phyloP scores from a whole-genome alignment of 2,113 vertebrate genomes.

The Anser cygnoides region DNA sequence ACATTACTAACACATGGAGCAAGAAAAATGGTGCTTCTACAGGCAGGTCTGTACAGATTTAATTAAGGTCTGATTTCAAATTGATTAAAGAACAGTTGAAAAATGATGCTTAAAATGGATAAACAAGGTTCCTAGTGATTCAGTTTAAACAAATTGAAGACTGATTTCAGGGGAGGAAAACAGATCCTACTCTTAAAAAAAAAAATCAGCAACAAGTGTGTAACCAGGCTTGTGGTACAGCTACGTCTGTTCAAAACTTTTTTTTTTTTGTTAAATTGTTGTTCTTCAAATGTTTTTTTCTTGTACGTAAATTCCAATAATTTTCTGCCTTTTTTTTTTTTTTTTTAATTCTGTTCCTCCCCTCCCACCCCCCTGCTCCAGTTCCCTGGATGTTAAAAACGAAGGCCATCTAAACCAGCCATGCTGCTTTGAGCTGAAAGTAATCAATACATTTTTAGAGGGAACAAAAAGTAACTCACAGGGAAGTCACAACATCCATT shows the following conservation, averaged over 20 bases:
- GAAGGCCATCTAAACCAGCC: background rate
- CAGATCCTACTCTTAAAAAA: background rate
- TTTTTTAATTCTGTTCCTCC: no score
- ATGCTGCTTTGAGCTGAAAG: background rate
- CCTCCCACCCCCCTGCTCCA: no score
- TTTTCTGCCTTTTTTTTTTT: no score
- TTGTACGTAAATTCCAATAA: no score
- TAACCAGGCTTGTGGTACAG: background rate
- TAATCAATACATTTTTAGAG: background rate
- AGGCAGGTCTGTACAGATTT: background rate
- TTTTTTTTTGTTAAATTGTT: background rate
- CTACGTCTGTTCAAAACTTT: background rate
- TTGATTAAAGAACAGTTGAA: background rate
- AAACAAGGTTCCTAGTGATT: background rate
- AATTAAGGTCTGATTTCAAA: background rate
- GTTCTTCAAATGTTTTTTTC: no score
- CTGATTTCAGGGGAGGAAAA: background rate
- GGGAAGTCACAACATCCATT: background rate
- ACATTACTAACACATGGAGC: background rate
- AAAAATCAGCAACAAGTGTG: background rate
- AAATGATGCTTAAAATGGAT: background rate
- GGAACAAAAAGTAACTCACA: conserved; percentile 21
- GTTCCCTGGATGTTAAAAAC: background rate
- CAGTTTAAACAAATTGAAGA: background rate
- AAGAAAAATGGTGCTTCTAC: background rate